Evolutionary conservation across 2,113 vertebrate genomes (phyloP), one percentile per base, ranked within the genome.

Genomic region (Sander vitreus): DNA sequence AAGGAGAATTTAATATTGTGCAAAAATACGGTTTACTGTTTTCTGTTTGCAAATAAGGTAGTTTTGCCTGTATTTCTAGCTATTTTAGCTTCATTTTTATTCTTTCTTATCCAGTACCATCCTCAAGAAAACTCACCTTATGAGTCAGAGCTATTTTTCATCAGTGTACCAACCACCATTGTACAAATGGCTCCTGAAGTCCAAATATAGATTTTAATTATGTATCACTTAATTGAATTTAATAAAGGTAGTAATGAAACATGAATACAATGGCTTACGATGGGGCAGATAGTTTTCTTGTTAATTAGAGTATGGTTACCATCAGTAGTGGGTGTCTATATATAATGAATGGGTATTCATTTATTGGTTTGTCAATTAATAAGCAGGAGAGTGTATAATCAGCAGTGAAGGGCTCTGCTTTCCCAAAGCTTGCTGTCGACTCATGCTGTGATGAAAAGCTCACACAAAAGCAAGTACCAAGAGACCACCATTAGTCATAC

Each of bases 281-380:
- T 27, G 50, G 78, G 73, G 21, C 71, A 85, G 87, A 88, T 86
- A 74, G 59, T 63, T 72, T 83, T 70, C 51, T n/a, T 43, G 16
- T 78, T 91, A 86, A 93, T 91, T 85, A 85, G 86, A 84, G 66
- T 64, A 78, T 88, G 77, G 82, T 33, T 87, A 66, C 75, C 78
- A 81, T 90, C 64, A 88, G 80, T 75, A 53, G 5, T 88, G 82
- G 84, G 3, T 84, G 83, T 90, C 81, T 81, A 85, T 60, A 86
- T 84, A 72, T 81, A 91, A 87, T 84, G 59, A 68, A 59, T 54
- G 72, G 72, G 48, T 86, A 75, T 90, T 86, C 72, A 87, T 91
- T 89, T 78, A 80, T 83, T 63, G 60, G 83, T 83, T 90, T 86
- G 78, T 86, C 85, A 86, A 85, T 90, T 91, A 89, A 85, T 85